phyloP scores from a whole-genome alignment of 2,888 invertebrate species.

The Spodoptera littoralis region DNA sequence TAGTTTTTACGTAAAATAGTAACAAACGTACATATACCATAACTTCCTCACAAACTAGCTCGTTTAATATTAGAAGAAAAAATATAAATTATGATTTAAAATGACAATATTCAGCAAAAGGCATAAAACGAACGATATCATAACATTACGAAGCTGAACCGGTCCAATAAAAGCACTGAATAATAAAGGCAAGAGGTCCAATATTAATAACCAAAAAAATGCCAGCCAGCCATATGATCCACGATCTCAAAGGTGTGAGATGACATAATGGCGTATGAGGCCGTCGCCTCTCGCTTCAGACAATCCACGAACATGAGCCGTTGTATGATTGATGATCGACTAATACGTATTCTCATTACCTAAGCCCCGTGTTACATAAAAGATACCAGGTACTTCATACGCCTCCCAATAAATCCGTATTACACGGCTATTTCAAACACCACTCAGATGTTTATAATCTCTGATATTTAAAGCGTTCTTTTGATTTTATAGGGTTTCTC shows the following conservation, averaged over 20 bases:
- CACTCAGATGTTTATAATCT: slow-evolving; percentile 29
- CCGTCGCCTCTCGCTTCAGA: slow-evolving; percentile 57
- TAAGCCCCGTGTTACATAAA: slow-evolving; percentile 60
- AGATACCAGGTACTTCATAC: slow-evolving; percentile 51
- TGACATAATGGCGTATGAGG: slow-evolving; percentile 66
- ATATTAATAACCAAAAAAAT: slow-evolving; percentile 58
- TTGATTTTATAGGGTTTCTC: slow-evolving; percentile 34
- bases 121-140: not conserved
- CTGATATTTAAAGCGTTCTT: slow-evolving; percentile 34
- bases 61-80: no score
- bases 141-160: slow-evolving; percentile 10
- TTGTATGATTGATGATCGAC: slow-evolving; percentile 75
- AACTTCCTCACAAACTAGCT: no score
- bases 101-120: not conserved
- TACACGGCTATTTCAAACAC: slow-evolving; percentile 45
- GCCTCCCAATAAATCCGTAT: slow-evolving; percentile 45
- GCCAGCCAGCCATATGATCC: slow-evolving; percentile 59
- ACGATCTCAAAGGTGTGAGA: slow-evolving; percentile 63
- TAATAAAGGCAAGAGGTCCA: slow-evolving; percentile 38
- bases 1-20: no score
- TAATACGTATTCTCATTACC: slow-evolving; percentile 74
- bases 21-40: no score
- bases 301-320: slow-evolving; percentile 70
- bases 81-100: no score
- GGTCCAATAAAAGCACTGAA: slow-evolving; percentile 29